Evolutionary conservation across 1,140 invertebrate genomes (phyloP), one percentile per base, ranked within the genome.

Genomic region (Leptonema lineaticorne): DNA sequence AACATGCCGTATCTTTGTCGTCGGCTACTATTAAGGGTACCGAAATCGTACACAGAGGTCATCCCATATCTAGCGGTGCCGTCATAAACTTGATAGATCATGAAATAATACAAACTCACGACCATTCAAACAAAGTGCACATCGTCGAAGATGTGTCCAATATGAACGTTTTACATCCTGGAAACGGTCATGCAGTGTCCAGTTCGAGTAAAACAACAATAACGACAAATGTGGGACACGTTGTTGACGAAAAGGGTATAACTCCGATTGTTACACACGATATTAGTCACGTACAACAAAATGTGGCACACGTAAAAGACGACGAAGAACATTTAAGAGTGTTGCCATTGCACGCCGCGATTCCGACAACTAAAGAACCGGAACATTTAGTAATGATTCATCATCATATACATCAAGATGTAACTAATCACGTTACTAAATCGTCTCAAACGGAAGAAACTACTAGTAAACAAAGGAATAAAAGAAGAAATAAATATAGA

Each of bases 151-250:
- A 70, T 30, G 48, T 64, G 1, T 28, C 37, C 4, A 41, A 28
- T 11, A 37, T 70, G 8, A 27, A 41, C 27, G 18, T 69, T 7
- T 58, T 64, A 11, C 68, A 69, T 26, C 14, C 14, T 8, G 22
- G 33, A 50, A 18, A 60, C 16, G 24, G 50, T 3, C 69, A 48
- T 16, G 50, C 69, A 1, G 28, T 67, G 18, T 70, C 69, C 2
- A 67, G 20, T 16, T 45, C 69, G 9, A 63, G 48, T 45, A 70
- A 70, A 48, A 67, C 69, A 6, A 45, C 65, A 63, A 37, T 70
- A 22, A 70, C 69, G 1, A 67, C 64, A 18, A 64, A 71, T 28
- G 30, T 71, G 2, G 62, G 53, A 6, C 69, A 71, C 24, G 27
- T 71, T n/a, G 22, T 67, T 18, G 66, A 71, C 14, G 48, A 63